Percentiles rank a stretch among this genome's conserved stretches.
Evolutionary conservation across 2,888 invertebrate species (phyloP).

Genomic region (Leucophenga maculata): DNA sequence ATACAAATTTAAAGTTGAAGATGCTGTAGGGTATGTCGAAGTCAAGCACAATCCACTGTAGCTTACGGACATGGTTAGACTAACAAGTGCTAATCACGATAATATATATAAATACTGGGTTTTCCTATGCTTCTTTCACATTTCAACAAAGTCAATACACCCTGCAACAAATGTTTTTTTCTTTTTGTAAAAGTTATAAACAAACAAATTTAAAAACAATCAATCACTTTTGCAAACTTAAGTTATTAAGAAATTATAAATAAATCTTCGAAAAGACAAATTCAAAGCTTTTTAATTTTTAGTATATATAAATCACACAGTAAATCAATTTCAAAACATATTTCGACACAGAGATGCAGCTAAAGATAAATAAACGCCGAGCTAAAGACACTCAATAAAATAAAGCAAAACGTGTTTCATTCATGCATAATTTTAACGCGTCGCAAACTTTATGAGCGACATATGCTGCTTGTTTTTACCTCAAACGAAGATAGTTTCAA

Average conservation of each 20-base stretch:
- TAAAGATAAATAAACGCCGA: constrained; percentile 5
- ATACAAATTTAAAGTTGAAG: no score
- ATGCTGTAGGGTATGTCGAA: no score
- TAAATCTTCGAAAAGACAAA: not conserved
- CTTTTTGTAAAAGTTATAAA: not conserved
- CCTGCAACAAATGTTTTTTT: no score
- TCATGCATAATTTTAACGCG: constrained; percentile 4
- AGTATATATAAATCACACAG: not conserved
- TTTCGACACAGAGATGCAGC: not conserved
- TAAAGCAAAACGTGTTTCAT: constrained; percentile 21
- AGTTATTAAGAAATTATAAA: not conserved
- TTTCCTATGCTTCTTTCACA: no score
- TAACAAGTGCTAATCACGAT: no score
- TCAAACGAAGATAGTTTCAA: not conserved
- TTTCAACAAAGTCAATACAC: no score
- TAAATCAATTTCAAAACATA: not conserved
- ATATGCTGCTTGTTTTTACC: not conserved
- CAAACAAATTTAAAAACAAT: not conserved
- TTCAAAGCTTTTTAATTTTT: not conserved
- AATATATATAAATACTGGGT: no score
- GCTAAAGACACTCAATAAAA: constrained; percentile 29
- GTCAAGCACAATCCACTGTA: no score
- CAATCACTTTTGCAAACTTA: not conserved
- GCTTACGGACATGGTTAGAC: no score
- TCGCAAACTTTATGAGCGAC: not conserved